phyloP scores from a whole-genome alignment of 1,140 invertebrate genomes.

The Lithobius niger region DNA sequence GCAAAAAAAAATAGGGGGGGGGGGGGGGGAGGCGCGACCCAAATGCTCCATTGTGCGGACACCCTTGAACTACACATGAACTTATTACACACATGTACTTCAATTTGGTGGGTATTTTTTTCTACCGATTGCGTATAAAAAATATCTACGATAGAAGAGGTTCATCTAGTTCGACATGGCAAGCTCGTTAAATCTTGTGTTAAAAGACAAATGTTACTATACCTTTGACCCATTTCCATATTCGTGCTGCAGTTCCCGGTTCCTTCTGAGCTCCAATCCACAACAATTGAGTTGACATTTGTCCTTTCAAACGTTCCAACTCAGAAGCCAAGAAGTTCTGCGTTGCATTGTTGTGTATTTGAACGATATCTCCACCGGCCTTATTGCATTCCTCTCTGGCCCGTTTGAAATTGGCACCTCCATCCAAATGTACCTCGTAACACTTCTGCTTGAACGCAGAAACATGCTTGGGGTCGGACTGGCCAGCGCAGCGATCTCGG shows the following conservation, averaged over 20 bases:
- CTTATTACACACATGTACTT: too few species aligned
- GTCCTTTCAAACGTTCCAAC: conserved; percentile 59
- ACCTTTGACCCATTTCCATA: conserved; percentile 85
- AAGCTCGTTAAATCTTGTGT: too few species aligned
- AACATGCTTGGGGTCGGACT: conserved; percentile 20
- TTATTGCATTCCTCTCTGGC: conserved; percentile 52
- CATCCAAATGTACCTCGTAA: conserved; percentile 64
- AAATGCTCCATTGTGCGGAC: too few species aligned
- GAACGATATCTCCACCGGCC: conserved; percentile 55
- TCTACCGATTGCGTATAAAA: too few species aligned
- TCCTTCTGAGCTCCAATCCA: conserved; percentile 86
- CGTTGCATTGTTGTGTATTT: conserved; percentile 54
- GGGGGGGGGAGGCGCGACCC: too few species aligned
- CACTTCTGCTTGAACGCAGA: conserved; percentile 59
- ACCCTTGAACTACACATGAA: too few species aligned
- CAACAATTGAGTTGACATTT: conserved; percentile 66
- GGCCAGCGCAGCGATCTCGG: conserved; percentile 24
- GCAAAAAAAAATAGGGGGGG: too few species aligned
- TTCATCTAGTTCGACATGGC: too few species aligned
- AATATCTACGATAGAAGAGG: too few species aligned
- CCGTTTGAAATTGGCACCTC: conserved; percentile 63
- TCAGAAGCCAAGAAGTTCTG: conserved; percentile 51
- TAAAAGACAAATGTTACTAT: conserved; percentile 12
- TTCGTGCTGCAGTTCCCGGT: conserved; percentile 59
- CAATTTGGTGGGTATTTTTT: too few species aligned